A percentile compares a stretch with the other conserved stretches of the same genome.
Conservation (phyloP, 2,797 vertebrate genomes). For the Amphiprion clarkii region DNA sequence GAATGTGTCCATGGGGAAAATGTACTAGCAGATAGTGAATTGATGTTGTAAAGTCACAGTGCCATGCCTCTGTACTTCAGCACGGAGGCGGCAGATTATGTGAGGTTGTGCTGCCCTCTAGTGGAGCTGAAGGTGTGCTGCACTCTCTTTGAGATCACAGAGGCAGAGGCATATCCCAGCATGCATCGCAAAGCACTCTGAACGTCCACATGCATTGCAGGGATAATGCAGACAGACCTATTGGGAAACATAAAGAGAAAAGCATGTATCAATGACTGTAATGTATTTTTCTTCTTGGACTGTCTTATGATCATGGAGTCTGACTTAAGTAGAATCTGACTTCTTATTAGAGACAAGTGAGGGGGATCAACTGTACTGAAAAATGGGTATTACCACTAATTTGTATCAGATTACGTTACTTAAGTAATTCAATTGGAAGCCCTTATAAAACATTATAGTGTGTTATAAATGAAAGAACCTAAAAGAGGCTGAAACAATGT, state of each 20-base stretch:
- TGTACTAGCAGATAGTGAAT: background rate
- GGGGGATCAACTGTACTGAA: no score
- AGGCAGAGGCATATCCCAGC: background rate
- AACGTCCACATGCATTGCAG: background rate
- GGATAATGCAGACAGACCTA: background rate
- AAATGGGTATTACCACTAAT: no score
- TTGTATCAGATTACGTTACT: no score
- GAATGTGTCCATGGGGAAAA: conserved; percentile 14
- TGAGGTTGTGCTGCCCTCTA: conserved; percentile 58
- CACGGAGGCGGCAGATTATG: background rate
- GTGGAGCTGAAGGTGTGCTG: conserved; percentile 30
- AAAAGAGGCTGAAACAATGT: no score
- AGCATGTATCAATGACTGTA: background rate
- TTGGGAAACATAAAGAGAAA: background rate
- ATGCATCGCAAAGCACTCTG: background rate
- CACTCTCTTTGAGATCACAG: background rate
- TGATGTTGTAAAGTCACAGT: background rate
- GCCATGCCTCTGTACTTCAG: background rate
- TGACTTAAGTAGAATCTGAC: no score
- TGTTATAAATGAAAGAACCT: no score
- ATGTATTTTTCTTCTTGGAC: background rate
- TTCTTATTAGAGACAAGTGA: no score
- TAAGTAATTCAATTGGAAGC: no score
- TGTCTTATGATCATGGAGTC: no score
- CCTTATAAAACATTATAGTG: no score